Conservation (phyloP, 2,797 vertebrate genomes). For the Odontamblyopus rebecca region DNA sequence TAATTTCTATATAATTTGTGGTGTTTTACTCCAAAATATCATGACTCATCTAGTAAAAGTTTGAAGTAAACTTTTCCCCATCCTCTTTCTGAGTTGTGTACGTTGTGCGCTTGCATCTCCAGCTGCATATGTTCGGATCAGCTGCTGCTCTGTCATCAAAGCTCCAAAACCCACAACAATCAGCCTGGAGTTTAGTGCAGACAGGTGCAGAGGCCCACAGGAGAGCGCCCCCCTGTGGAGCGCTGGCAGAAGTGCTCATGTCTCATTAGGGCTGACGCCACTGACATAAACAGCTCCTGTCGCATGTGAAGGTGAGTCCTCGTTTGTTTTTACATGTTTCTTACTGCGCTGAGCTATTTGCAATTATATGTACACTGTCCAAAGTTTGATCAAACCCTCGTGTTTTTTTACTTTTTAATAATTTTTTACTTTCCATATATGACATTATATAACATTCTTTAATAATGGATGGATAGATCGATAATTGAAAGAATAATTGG, state of each 20-base stretch:
- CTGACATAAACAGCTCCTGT: slow-evolving; percentile 17
- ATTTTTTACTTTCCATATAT: neutral
- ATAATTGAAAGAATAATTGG: no score
- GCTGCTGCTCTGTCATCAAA: slow-evolving; percentile 50
- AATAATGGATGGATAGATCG: no score
- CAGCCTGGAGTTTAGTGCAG: slow-evolving; percentile 35
- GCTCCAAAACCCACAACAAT: slow-evolving; percentile 28
- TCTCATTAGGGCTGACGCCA: slow-evolving; percentile 41
- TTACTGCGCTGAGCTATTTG: neutral
- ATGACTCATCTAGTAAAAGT: neutral
- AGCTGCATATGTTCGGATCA: slow-evolving; percentile 46
- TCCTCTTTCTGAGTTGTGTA: neutral
- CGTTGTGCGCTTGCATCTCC: slow-evolving; percentile 1
- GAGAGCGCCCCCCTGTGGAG: slow-evolving; percentile 28
- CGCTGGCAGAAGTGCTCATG: slow-evolving; percentile 34
- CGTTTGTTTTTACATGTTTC: no score
- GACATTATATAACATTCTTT: no score
- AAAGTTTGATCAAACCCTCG: no score
- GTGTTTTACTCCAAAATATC: neutral
- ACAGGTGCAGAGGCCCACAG: slow-evolving; percentile 24
- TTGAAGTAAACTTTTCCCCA: neutral
- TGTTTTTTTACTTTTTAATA: no score
- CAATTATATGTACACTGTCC: neutral
- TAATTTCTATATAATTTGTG: neutral
- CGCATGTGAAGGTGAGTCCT: slow-evolving; percentile 1